Percentiles rank a stretch among this genome's conserved stretches.
phyloP scores from a whole-genome alignment of 1,140 invertebrate genomes.

The Sycobia sp. region DNA sequence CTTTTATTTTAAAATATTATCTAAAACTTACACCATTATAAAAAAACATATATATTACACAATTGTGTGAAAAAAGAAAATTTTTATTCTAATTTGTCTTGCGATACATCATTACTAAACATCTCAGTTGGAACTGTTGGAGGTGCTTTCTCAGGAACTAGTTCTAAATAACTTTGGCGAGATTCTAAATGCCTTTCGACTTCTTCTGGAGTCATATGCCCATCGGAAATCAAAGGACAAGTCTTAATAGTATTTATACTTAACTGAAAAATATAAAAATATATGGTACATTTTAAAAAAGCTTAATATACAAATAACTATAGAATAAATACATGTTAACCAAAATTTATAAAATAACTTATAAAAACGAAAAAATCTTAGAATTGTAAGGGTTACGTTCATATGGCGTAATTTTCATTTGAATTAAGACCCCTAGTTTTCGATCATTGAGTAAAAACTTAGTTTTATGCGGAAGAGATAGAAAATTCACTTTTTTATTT shows the following conservation, averaged over 20 bases:
- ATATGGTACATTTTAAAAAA: not conserved
- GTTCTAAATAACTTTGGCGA: constrained; percentile 78
- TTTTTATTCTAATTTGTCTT: constrained; percentile 69
- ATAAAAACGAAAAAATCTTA: no score
- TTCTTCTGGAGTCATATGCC: constrained; percentile 89
- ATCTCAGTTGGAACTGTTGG: constrained; percentile 89
- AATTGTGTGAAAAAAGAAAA: no score
- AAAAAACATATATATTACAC: no score
- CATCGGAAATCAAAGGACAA: constrained; percentile 68
- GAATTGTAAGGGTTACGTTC: no score
- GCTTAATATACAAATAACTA: not conserved
- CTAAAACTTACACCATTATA: no score
- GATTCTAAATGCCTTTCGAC: constrained; percentile 88
- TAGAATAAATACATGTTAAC: not conserved
- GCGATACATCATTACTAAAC: constrained; percentile 88
- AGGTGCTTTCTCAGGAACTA: constrained; percentile 83
- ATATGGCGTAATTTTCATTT: no score
- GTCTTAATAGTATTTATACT: constrained; percentile 51
- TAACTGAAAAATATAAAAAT: constrained; percentile 4
- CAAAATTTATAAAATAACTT: no score
- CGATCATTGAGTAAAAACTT: no score
- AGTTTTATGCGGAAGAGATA: no score
- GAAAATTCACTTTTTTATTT: no score
- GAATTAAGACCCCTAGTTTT: no score
- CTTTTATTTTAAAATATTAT: no score